Evolutionary conservation across 2,113 vertebrate species (phyloP), one percentile per base, ranked within the genome.

Genomic region (Microtus montanus): DNA sequence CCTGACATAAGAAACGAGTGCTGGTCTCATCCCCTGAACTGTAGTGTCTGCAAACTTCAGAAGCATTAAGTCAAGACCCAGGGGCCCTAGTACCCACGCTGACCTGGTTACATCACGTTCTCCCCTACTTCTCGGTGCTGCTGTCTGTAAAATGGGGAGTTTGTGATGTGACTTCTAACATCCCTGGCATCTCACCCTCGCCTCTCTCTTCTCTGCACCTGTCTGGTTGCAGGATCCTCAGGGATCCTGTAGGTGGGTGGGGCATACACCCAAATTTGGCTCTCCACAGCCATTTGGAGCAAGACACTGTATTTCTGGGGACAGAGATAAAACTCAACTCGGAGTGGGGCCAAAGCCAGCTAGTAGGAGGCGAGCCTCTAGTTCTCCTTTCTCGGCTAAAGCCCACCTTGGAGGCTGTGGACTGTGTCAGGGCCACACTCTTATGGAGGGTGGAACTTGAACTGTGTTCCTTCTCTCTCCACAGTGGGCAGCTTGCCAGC

Each of bases 371-470:
- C 28, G 61, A 1, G 33, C 26, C 13, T 20, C 80, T 33, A 7
- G 13, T 3, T 0, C 70, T 73, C n/a, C 20, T 5, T 61, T 13
- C 24, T 78, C 8, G 28, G 4, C 30, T 24, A 41, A 22, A 8
- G 47, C 13, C 30, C 28, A 6, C 20, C 35, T 4, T 8, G 28
- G 33, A 54, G n/a, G n/a, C 47, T 15, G 14, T 13, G 63, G 35
- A 35, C 1, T 54, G 13, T n/a, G 33, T 52, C 61, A n/a, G 74
- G 71, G 28, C 10, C 70, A 20, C 13, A 3, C 9, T 30, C 26
- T 33, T 5, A 13, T 2, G 19, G 58, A 66, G 20, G 3, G 1
- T 17, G 13, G 17, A 26, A 5, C 0, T 8, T 24, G 38, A 28
- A 33, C 35, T 63, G 33, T 1, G 2, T 17, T 7, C 5, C 12